Evolutionary conservation across 2,797 vertebrate genomes (phyloP).

Genomic region (Enteromius thamalakanensis): DNA sequence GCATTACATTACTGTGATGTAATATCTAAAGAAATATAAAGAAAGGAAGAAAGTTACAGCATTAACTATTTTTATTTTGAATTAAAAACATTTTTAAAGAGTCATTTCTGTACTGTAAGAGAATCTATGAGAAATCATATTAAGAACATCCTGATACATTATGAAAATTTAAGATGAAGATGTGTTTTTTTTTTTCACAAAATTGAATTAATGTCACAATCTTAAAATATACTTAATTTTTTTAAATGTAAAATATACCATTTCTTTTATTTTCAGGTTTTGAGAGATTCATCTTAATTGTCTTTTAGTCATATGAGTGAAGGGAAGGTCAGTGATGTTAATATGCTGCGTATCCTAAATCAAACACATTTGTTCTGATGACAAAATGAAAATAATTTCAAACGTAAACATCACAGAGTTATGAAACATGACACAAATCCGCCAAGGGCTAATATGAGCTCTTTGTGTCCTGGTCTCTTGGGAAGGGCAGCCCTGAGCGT

Average conservation of each 20-base stretch:
- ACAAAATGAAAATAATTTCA: background rate
- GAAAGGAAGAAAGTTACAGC: background rate
- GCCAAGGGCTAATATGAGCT: background rate
- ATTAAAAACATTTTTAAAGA: background rate
- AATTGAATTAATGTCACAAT: background rate
- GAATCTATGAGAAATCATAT: background rate
- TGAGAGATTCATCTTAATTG: background rate
- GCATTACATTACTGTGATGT: background rate
- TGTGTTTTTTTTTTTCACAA: no score
- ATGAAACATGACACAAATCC: background rate
- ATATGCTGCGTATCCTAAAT: background rate
- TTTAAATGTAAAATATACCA: no score
- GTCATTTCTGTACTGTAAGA: background rate
- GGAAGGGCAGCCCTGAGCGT: background rate
- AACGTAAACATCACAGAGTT: background rate
- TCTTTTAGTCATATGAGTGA: background rate
- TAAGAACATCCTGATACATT: no score
- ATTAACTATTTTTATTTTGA: background rate
- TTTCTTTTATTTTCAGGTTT: background rate
- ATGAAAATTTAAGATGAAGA: background rate
- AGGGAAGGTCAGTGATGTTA: background rate
- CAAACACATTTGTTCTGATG: background rate
- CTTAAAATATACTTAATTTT: background rate
- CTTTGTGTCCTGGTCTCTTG: constrained; percentile 20
- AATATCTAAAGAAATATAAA: background rate